Evolutionary conservation across 1,140 invertebrate species (phyloP).

Genomic region (Aplysia californica): DNA sequence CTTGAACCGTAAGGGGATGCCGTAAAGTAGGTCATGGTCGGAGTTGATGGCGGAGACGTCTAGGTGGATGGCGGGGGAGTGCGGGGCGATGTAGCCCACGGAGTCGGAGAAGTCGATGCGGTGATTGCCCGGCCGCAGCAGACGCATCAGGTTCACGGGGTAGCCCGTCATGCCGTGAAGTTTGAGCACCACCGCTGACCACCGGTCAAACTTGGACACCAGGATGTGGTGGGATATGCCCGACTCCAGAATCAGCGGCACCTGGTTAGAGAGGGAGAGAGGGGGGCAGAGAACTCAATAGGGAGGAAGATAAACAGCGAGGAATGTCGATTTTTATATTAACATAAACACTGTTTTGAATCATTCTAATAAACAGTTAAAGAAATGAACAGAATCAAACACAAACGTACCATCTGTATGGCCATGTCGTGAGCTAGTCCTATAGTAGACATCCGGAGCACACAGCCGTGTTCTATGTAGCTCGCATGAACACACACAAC

Average conservation of each 20-base stretch:
- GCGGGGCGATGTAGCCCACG: slow-evolving; percentile 39
- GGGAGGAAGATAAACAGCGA: no score
- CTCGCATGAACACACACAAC: no score
- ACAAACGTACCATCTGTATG: no score
- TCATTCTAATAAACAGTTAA: no score
- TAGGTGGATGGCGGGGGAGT: slow-evolving; percentile 37
- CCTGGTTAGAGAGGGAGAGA: no score
- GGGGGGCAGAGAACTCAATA: no score
- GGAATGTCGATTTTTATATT: no score
- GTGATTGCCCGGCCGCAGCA: slow-evolving; percentile 37
- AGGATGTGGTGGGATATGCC: not conserved
- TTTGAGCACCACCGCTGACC: slow-evolving; percentile 57
- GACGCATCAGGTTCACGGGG: slow-evolving; percentile 54
- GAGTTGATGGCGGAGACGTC: slow-evolving; percentile 42
- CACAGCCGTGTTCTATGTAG: no score
- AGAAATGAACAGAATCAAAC: no score
- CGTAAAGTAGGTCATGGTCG: slow-evolving; percentile 50
- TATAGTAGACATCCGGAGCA: no score
- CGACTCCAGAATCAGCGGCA: not conserved
- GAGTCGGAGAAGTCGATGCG: slow-evolving; percentile 44
- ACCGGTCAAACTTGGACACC: slow-evolving; percentile 57
- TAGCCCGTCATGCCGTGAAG: slow-evolving; percentile 55
- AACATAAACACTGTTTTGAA: no score
- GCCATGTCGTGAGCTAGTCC: no score
- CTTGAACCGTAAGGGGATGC: slow-evolving; percentile 47